phyloP scores from a whole-genome alignment of 2,113 vertebrate species.

The Eudyptes chrysolophus region DNA sequence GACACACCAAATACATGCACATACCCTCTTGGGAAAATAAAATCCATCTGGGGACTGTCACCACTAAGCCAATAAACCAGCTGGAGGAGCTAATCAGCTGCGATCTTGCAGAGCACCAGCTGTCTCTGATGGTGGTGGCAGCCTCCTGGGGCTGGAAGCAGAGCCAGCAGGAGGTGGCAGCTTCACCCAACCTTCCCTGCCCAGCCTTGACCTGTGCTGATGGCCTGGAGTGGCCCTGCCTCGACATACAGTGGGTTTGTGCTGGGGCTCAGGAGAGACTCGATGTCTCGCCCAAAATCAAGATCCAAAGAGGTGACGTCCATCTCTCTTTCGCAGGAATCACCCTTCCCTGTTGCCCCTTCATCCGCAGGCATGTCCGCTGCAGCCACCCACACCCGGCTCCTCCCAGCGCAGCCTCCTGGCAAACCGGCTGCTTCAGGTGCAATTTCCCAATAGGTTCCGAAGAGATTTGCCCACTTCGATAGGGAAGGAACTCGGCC shows the following conservation, averaged over 20 bases:
- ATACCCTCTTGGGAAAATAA: neutral
- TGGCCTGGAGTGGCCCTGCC: neutral
- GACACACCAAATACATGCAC: neutral
- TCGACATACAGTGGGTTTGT: rapidly evolving
- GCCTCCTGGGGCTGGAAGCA: neutral
- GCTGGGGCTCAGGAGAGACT: neutral
- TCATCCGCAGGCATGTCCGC: neutral
- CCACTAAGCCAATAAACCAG: neutral
- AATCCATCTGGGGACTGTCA: neutral
- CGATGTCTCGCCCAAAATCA: neutral
- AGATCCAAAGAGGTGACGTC: neutral
- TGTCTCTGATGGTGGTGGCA: neutral
- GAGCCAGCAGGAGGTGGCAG: neutral
- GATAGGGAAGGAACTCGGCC: neutral
- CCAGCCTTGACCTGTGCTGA: neutral
- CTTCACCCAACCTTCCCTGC: neutral
- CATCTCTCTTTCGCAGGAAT: neutral
- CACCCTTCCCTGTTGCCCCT: neutral
- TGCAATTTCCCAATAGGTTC: neutral
- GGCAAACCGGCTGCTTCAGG: neutral
- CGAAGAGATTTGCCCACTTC: neutral
- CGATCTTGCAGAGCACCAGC: neutral
- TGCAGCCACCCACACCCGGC: neutral
- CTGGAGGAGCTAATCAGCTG: neutral
- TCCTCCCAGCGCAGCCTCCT: neutral